Evolutionary conservation across 2,797 vertebrate species (phyloP), one percentile per base, ranked within the genome.

Genomic region (Sternarchorhynchus goeldii): DNA sequence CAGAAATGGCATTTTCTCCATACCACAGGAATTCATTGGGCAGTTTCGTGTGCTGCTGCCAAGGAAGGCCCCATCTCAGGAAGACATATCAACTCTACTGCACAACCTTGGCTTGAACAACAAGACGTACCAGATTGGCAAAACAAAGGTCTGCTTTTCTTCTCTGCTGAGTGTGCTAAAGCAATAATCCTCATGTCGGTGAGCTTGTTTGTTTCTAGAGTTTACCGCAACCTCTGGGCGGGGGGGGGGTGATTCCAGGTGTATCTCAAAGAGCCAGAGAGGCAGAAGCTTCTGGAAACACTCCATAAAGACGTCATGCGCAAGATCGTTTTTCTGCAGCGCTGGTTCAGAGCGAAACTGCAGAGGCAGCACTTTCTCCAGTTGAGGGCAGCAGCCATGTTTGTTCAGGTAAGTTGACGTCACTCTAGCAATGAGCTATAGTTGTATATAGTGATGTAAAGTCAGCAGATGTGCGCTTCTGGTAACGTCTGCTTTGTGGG

Each of bases 1-100:
- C 4, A n/a, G 14, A 31, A 6, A 5, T 31, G 3, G 12, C 55
- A 62, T 66, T 63, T 18, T 56, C 5, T 53, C 68, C n/a, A 25
- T 21, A 29, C 62, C 76, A 14, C 83, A 99, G 98, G 97, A 98
- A 73, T 99, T 99, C 83, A 88, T 94, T 0, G 93, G 96, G 78
- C 97, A 99, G 56, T 99, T 98, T 89, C 94, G 96, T 82, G 97
- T 97, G 71, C 88, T 99, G 82, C 89, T 99, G 75, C 96, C 95
- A 60, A 96, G 93, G 90, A 91, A 93, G 0, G 83, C 92, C 21
- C 86, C 85, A 5, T 89, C 93, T 36, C 94, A 95, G 83, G 93
- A 95, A 66, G 93, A 92, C 53, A 96, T 99, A 76, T 87, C 91
- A 1, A 83, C 87, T 25, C 90, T 99, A 77, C 87, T 99, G 60